Percentiles rank a stretch among this genome's conserved stretches.
phyloP scores from a whole-genome alignment of 92 coral and sea anemone genomes.

The Porites lobata region DNA sequence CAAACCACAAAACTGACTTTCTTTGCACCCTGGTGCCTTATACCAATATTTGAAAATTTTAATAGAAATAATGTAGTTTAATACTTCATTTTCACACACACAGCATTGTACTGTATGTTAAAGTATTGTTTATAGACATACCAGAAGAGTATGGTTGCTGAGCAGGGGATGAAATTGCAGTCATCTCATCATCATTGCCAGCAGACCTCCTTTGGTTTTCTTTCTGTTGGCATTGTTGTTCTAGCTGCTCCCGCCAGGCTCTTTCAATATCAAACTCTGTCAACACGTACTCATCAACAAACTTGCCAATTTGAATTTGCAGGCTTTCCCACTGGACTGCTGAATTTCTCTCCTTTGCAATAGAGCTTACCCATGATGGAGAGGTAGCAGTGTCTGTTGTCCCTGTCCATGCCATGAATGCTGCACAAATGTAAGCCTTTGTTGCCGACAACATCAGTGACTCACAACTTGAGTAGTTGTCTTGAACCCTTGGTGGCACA shows the following conservation, averaged over 20 bases:
- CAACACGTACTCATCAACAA: constrained; percentile 30
- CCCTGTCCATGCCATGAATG: constrained; percentile 68
- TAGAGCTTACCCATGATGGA: constrained; percentile 1
- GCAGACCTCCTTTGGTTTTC: constrained; percentile 21
- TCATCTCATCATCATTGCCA: constrained; percentile 44
- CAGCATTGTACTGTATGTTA: not conserved
- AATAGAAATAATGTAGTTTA: not conserved
- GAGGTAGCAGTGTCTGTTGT: not conserved
- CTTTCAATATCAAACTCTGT: constrained; percentile 44
- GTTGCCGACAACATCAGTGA: constrained; percentile 65
- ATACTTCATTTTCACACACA: not conserved
- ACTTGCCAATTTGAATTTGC: not conserved
- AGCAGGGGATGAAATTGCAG: constrained; percentile 35
- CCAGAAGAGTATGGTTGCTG: constrained; percentile 53
- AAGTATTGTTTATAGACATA: constrained; percentile 22
- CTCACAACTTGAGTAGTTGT: constrained; percentile 63
- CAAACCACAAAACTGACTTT: too few species aligned
- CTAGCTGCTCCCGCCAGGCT: constrained; percentile 20
- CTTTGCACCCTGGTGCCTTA: not conserved
- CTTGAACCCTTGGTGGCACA: constrained; percentile 56
- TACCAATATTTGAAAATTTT: not conserved
- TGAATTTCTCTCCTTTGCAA: not conserved
- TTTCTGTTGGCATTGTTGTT: constrained; percentile 12
- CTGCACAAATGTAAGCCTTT: constrained; percentile 70
- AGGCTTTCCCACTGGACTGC: not conserved